Evolutionary conservation across 64 coral and sea anemone genomes (phyloP).

Genomic region (Montipora efflorescens): DNA sequence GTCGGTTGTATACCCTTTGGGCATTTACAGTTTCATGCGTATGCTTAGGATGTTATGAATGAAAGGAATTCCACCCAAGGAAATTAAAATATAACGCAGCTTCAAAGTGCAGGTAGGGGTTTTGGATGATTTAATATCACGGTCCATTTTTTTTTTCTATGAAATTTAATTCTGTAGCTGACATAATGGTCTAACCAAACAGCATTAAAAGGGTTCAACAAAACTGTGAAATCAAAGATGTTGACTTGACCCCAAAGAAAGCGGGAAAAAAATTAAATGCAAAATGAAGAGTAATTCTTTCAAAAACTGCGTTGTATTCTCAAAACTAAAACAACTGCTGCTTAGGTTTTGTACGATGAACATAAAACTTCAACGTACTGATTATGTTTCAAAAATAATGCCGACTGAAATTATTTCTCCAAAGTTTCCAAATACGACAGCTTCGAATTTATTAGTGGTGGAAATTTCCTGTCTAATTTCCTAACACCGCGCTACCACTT

Average conservation of each 20-base stretch:
- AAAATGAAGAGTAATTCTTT: background rate
- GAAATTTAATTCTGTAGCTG: background rate
- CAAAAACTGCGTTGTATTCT: background rate
- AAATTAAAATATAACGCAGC: background rate
- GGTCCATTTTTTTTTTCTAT: background rate
- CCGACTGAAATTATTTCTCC: slow-evolving; percentile 8
- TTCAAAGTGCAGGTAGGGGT: background rate
- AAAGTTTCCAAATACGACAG: slow-evolving; percentile 26
- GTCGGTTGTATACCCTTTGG: background rate
- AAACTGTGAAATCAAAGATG: background rate
- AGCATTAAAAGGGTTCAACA: background rate
- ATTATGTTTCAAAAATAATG: slow-evolving; percentile 13
- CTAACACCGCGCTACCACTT: background rate
- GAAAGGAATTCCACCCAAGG: background rate
- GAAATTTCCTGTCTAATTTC: slow-evolving; percentile 14
- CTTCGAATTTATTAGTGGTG: background rate
- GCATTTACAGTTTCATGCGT: background rate
- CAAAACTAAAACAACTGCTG: background rate
- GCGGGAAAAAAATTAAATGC: background rate
- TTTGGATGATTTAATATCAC: background rate
- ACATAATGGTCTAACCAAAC: background rate
- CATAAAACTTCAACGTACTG: background rate
- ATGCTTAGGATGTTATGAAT: background rate
- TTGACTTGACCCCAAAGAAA: background rate
- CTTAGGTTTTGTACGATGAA: slow-evolving; percentile 5